Percentiles rank a stretch among this genome's conserved stretches.
phyloP scores from a whole-genome alignment of 2,888 invertebrate species.

The Mesochorus sp. region DNA sequence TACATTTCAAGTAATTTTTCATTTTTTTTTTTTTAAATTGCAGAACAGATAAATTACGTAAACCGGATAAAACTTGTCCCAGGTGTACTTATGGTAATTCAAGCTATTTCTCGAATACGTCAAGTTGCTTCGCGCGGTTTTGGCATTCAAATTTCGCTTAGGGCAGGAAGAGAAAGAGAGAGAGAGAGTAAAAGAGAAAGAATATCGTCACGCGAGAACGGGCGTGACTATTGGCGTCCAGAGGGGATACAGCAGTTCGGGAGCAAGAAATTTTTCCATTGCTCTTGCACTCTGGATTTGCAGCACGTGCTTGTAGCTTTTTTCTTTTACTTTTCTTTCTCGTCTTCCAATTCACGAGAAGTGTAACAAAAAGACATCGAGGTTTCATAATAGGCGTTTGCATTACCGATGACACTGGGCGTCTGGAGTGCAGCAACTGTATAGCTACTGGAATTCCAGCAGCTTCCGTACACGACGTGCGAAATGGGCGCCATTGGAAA shows the following conservation, averaged over 20 bases:
- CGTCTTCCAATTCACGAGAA: slow-evolving; percentile 15
- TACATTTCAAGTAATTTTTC: neutral
- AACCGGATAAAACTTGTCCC: slow-evolving; percentile 30
- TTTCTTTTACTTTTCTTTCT: slow-evolving; percentile 1
- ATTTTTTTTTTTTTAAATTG: slow-evolving; percentile 18
- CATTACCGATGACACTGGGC: slow-evolving; percentile 3
- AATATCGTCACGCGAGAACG: slow-evolving; percentile 25
- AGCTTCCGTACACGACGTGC: neutral
- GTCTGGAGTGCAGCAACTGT: neutral
- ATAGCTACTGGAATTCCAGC: too few species aligned
- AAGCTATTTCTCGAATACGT: slow-evolving; percentile 44
- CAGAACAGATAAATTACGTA: slow-evolving; percentile 14
- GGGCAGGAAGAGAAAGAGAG: neutral
- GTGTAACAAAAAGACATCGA: slow-evolving; percentile 40
- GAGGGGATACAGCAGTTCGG: neutral
- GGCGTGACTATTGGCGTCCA: slow-evolving; percentile 9
- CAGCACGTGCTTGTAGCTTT: neutral
- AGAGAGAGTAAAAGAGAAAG: neutral
- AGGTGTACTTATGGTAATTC: slow-evolving; percentile 54
- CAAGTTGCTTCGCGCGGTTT: slow-evolving; percentile 41
- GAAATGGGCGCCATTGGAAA: slow-evolving; percentile 25
- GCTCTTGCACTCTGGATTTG: neutral
- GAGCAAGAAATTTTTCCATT: slow-evolving; percentile 18
- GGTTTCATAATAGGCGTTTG: slow-evolving; percentile 12
- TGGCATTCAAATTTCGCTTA: slow-evolving; percentile 52